Evolutionary conservation across 2,888 invertebrate species (phyloP).

Genomic region (Melieria picta): DNA sequence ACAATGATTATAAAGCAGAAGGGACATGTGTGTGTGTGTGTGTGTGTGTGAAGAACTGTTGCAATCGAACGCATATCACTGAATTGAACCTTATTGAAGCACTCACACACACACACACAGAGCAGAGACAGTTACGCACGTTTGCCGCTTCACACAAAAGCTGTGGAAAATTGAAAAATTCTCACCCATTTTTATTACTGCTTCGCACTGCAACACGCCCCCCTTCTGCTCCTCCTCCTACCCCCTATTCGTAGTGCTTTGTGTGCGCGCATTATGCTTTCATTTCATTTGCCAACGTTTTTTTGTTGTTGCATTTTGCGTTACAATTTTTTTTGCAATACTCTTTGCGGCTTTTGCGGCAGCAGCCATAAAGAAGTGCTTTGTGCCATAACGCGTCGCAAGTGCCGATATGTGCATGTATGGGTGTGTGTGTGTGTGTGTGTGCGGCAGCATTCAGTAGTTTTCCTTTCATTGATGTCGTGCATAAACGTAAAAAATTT

Average conservation of each 20-base stretch:
- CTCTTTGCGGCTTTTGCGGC: background rate
- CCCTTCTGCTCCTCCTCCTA: background rate
- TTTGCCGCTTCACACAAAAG: conserved; percentile 1
- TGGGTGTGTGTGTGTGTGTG: conserved; percentile 3
- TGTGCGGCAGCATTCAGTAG: background rate
- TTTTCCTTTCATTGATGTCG: background rate
- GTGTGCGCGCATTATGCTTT: background rate
- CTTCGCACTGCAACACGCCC: background rate
- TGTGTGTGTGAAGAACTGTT: background rate
- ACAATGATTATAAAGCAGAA: conserved; percentile 20
- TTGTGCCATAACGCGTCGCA: background rate
- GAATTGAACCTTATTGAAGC: conserved; percentile 24
- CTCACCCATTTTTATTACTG: conserved; percentile 29
- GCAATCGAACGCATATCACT: conserved; percentile 6
- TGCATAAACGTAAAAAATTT: too few relatives aligned
- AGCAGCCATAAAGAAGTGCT: background rate
- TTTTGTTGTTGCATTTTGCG: too few relatives aligned
- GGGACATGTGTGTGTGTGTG: background rate
- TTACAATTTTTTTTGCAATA: background rate
- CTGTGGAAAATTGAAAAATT: conserved; percentile 33
- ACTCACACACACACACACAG: conserved; percentile 4
- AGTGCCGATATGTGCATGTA: background rate
- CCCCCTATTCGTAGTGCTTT: background rate
- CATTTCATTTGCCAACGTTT: too few relatives aligned
- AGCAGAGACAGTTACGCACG: background rate